Evolutionary conservation across 2,888 invertebrate species (phyloP), one percentile per base, ranked within the genome.

Genomic region (Hymenopus coronatus): DNA sequence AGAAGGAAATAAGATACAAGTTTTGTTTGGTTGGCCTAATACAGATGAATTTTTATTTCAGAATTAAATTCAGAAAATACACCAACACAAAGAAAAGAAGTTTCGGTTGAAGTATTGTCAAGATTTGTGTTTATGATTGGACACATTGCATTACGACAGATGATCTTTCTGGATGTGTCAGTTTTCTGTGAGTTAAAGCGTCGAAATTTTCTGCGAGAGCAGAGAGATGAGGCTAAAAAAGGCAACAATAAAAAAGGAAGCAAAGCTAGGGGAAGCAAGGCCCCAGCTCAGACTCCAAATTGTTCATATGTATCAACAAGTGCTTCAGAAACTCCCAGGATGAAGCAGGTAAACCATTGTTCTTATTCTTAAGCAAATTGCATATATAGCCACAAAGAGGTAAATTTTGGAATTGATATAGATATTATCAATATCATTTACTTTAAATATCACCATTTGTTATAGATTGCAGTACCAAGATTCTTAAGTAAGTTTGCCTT

Each of bases 121-220:
- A 93, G 95, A 88, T 93, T 95, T 25, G 91, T 95, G 85, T 93
- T 93, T 90, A 92, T 97, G 28, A 93, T 97, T 89, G 98, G 98
- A 7, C 97, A 97, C 90, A 94, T 97, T 90, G 97, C 97, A 0
- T 93, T 97, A 89, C 90, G 96, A 91, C 96, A 98, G 92, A 95
- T 98, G 92, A 96, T 97, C 88, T 96, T 97, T 92, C 94, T 98
- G 89, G 98, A 99, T 92, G 96, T 96, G 46, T 95, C 95, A 91
- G 96, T 98, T 7, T 97, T 98, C 91, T 97, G 96, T 90, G 98
- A 98, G 93, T 94, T 98, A 91, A 97, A 97, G 92, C 94, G 96
- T 89, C 94, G 96, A 12, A 94, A 95, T 90, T 93, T 93, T 70
- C 91, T 94, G 9, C 93, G 90, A 92, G 93, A 92, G 88, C 93